Percentiles rank a stretch among this genome's conserved stretches.
phyloP scores from a whole-genome alignment of 2,888 invertebrate genomes.

The Drosophila koepferae region DNA sequence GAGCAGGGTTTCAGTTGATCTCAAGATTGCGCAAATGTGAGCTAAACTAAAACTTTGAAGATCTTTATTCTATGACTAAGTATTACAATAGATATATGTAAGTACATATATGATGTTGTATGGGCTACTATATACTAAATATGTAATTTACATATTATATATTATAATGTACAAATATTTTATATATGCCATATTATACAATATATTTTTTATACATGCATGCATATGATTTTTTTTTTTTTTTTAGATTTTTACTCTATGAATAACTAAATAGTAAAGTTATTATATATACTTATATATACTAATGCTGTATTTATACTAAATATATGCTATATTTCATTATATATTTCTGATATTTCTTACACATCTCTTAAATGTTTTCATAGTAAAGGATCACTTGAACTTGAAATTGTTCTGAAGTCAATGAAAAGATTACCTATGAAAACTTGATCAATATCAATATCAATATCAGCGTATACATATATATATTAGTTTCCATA shows the following conservation, averaged over 20 bases:
- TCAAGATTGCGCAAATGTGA: background rate
- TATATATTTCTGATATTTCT: background rate
- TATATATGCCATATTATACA: too few species aligned
- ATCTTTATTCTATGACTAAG: background rate
- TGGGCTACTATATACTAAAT: background rate
- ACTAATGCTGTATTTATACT: background rate
- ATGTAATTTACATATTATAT: background rate
- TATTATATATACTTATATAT: too few species aligned
- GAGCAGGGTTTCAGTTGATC: background rate
- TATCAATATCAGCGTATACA: background rate
- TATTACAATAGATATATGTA: background rate
- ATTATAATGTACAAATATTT: too few species aligned
- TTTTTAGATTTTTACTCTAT: too few species aligned
- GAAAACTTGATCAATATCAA: background rate
- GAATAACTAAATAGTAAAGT: background rate
- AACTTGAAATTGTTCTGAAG: background rate
- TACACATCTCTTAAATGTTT: background rate
- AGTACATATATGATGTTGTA: too few species aligned
- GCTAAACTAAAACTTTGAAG: background rate
- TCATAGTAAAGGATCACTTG: background rate
- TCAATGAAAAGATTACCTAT: background rate
- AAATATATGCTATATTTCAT: background rate
- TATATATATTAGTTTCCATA: background rate
- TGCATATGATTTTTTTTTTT: too few species aligned
- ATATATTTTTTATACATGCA: too few species aligned